Conservation (phyloP, 2,888 invertebrate species). For the Eledona agricola region DNA sequence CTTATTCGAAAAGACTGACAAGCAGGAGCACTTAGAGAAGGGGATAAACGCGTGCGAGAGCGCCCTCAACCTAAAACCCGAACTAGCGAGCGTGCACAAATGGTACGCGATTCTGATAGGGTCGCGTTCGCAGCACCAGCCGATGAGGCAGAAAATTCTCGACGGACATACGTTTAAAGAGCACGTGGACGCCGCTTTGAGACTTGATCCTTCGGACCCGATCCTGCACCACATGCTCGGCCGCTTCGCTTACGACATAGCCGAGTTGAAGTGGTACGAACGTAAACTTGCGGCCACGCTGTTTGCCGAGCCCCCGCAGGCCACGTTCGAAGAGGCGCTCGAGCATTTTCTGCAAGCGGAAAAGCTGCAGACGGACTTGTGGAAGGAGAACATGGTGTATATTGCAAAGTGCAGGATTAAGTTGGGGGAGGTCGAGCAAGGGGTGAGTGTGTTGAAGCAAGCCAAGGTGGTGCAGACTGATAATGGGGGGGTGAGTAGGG, state of each 20-base stretch:
- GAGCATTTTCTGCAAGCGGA: constrained; percentile 66
- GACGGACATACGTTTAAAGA: constrained; percentile 73
- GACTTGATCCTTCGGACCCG: constrained; percentile 69
- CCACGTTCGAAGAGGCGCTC: constrained; percentile 71
- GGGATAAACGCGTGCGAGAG: constrained; percentile 68
- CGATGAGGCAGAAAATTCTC: constrained; percentile 71
- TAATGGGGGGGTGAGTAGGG: constrained; percentile 43
- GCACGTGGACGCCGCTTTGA: constrained; percentile 73
- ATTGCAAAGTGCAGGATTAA: constrained; percentile 69
- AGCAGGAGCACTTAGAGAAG: constrained; percentile 53
- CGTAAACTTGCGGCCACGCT: constrained; percentile 71
- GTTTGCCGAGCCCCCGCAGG: constrained; percentile 70
- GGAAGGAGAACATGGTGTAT: constrained; percentile 68
- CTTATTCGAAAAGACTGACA: constrained; percentile 44
- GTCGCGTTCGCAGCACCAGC: constrained; percentile 67
- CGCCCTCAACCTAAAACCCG: constrained; percentile 65
- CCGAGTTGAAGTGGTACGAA: constrained; percentile 65
- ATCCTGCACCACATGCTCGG: constrained; percentile 74
- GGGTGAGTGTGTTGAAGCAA: constrained; percentile 65
- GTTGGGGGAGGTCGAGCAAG: constrained; percentile 63
- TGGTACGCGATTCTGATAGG: constrained; percentile 79
- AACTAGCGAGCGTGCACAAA: constrained; percentile 72
- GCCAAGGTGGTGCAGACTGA: constrained; percentile 47
- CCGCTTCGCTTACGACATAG: constrained; percentile 73
- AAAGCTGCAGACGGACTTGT: constrained; percentile 62